Percentiles rank a stretch among this genome's conserved stretches.
Evolutionary conservation across 2,797 vertebrate species (phyloP).

Genomic region (Anisognathus igniventris): DNA sequence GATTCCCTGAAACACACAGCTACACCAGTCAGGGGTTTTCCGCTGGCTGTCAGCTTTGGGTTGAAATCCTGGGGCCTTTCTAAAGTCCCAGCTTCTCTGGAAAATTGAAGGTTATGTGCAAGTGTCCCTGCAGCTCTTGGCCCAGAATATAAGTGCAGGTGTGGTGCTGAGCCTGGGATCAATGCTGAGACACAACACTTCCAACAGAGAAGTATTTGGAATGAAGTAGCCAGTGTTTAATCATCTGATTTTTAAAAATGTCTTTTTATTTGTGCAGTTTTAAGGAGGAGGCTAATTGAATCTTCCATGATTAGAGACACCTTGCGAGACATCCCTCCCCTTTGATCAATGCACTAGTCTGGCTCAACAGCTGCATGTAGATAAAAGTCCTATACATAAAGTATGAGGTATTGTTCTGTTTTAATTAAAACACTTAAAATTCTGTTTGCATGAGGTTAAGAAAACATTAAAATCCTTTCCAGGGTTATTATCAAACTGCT

Average conservation of each 20-base stretch:
- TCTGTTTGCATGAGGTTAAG: conserved; percentile 27
- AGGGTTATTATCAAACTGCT: conserved; percentile 24
- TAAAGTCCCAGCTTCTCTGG: not conserved
- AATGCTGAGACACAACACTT: not conserved
- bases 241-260: not conserved
- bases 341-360: conserved; percentile 21
- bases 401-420: not conserved
- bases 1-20: not conserved
- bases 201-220: not conserved
- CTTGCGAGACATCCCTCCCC: not conserved
- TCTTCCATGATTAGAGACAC: not conserved
- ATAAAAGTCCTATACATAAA: conserved; percentile 6
- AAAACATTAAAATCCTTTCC: conserved; percentile 44
- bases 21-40: not conserved
- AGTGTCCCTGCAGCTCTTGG: not conserved
- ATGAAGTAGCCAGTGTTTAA: not conserved
- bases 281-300: not conserved
- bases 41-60: not conserved
- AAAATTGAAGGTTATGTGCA: not conserved
- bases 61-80: not conserved
- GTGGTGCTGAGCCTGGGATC: not conserved
- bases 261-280: not conserved
- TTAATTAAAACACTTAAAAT: conserved; percentile 39
- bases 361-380: conserved; percentile 21
- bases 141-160: not conserved